These are phyloP conservation scores for Drosophila neutralis DNA, from an alignment of 2,888 invertebrate genomes.

Conservation along the genomic window DNA sequence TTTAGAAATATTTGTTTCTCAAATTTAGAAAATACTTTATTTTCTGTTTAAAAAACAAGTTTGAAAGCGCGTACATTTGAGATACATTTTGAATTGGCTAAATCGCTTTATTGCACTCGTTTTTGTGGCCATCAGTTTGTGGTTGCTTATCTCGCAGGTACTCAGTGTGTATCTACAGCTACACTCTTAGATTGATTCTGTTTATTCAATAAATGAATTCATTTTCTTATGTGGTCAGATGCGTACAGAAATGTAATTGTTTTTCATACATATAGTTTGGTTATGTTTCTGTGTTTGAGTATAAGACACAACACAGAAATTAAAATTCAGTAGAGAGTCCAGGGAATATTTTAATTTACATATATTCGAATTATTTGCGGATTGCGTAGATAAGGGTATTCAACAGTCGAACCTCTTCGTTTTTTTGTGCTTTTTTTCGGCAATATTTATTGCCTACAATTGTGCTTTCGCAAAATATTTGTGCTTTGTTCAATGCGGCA, in stretches of 20 bases:
- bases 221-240: background rate
- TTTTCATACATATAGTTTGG: background rate
- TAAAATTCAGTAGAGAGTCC: background rate
- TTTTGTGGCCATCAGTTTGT: background rate
- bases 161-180: background rate
- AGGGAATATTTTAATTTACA: background rate
- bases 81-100: background rate
- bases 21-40: background rate
- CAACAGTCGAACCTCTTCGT: background rate
- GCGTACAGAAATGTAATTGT: background rate
- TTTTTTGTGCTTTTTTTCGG: background rate
- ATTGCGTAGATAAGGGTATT: slow-evolving; percentile 9
- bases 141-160: background rate
- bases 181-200: background rate
- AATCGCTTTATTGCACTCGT: background rate
- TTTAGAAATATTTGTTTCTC: background rate
- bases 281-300: background rate
- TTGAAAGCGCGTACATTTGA: background rate
- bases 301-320: background rate
- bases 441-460: slow-evolving; percentile 6
- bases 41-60: background rate
- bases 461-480: slow-evolving; percentile 5
- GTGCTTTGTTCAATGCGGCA: slow-evolving; percentile 5
- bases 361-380: no score
- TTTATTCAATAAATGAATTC: background rate